Percentiles rank a stretch among this genome's conserved stretches.
Evolutionary conservation across 1,140 invertebrate genomes (phyloP).

Genomic region (Eciton burchellii): DNA sequence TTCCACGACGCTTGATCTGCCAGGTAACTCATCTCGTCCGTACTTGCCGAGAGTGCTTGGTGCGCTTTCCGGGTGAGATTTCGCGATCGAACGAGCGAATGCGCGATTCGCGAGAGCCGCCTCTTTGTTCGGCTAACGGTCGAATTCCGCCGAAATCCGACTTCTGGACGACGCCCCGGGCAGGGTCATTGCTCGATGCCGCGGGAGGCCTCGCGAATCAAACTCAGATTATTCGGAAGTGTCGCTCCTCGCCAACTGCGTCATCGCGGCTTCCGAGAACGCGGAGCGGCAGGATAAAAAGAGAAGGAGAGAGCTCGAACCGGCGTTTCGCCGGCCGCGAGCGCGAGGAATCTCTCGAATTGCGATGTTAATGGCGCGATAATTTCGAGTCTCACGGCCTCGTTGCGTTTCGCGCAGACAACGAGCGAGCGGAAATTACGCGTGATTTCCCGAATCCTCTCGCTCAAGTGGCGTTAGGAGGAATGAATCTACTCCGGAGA

Average conservation of each 20-base stretch:
- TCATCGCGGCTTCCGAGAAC: not conserved
- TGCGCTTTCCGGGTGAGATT: not conserved
- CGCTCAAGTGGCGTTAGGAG: no score
- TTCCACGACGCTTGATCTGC: slow-evolving; percentile 7
- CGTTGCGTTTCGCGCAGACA: no score
- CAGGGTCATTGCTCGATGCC: no score
- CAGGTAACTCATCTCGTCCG: slow-evolving; percentile 3
- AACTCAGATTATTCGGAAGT: not conserved
- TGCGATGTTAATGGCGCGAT: not conserved
- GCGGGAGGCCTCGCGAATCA: not conserved
- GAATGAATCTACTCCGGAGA: no score
- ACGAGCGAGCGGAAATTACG: no score
- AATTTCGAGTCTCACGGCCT: no score
- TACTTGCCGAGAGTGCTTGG: not conserved
- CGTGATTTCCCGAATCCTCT: no score
- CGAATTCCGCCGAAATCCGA: not conserved
- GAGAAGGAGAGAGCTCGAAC: not conserved
- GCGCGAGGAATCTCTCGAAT: not conserved
- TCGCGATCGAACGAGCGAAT: not conserved
- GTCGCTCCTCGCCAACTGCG: not conserved
- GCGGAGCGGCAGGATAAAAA: not conserved
- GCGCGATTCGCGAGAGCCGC: not conserved
- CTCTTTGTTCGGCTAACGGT: not conserved
- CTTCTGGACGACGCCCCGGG: not conserved
- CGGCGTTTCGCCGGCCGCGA: not conserved